A percentile compares a stretch with the other conserved stretches of the same genome.
These are phyloP conservation scores for Mythimna ferrago DNA, from an alignment of 2,888 invertebrate genomes.

Conservation along the genomic window DNA sequence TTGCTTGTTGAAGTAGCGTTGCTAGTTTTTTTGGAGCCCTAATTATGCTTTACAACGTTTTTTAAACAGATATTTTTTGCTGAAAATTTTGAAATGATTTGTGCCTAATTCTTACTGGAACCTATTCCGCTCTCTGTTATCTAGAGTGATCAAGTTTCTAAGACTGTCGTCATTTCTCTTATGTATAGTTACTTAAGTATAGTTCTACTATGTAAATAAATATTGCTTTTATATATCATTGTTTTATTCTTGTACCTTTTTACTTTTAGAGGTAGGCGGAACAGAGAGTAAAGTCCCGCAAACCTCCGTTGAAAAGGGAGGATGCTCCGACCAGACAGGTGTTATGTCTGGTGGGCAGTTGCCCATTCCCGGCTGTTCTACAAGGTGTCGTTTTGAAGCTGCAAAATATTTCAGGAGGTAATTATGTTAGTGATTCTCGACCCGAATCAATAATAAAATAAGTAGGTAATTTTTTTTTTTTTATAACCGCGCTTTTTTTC, in stretches of 20 bases:
- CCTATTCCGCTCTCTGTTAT: background rate
- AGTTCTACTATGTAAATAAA: conserved; percentile 50
- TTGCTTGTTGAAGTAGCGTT: no score
- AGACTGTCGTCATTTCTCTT: conserved; percentile 39
- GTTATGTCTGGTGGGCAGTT: no score
- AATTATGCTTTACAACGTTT: background rate
- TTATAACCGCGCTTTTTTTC: no score
- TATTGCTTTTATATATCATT: conserved; percentile 40
- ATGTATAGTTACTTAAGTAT: conserved; percentile 23
- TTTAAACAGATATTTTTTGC: background rate
- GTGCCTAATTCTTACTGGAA: background rate
- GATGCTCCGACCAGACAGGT: no score
- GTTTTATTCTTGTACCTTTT: conserved; percentile 33
- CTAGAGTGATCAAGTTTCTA: conserved; percentile 24
- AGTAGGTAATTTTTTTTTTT: no score
- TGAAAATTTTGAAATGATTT: background rate
- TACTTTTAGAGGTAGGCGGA: background rate
- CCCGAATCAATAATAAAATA: no score
- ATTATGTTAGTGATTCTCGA: no score
- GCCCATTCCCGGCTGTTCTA: no score
- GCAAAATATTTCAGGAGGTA: no score
- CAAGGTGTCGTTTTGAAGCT: no score
- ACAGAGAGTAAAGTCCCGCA: no score
- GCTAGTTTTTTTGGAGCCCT: background rate
- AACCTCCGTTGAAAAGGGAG: no score